Percentiles rank a stretch among this genome's conserved stretches.
phyloP scores from a whole-genome alignment of 1,140 invertebrate species.

The Heterodera schachtii region DNA sequence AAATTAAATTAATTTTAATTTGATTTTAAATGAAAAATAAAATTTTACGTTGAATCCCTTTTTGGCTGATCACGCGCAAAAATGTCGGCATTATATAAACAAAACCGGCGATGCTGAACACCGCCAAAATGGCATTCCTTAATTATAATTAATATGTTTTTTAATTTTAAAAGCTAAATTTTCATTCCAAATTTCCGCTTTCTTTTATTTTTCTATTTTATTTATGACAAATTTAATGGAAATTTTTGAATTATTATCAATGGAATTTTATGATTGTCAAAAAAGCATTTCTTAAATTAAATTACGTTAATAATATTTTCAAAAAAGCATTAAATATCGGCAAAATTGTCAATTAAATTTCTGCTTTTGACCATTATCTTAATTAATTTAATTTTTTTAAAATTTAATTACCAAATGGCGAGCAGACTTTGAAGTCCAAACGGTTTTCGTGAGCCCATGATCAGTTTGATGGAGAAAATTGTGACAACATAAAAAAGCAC shows the following conservation, averaged over 20 bases:
- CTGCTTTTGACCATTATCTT: too few relatives aligned
- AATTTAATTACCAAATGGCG: slow-evolving; percentile 25
- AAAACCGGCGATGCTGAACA: slow-evolving; percentile 51
- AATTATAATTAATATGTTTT: neutral
- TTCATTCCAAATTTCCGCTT: neutral
- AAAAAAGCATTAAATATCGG: too few relatives aligned
- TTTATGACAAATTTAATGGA: neutral
- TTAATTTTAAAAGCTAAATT: neutral
- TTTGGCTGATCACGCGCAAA: slow-evolving; percentile 32
- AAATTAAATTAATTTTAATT: neutral
- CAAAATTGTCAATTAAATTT: too few relatives aligned
- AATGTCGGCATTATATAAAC: slow-evolving; percentile 51
- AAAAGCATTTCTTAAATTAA: too few relatives aligned
- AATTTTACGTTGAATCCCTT: slow-evolving; percentile 48
- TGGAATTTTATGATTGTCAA: too few relatives aligned
- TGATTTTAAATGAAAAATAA: neutral
- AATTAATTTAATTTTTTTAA: neutral
- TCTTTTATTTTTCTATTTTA: neutral
- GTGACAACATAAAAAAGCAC: slow-evolving; percentile 81
- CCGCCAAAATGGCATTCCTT: slow-evolving; percentile 44
- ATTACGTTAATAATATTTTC: too few relatives aligned
- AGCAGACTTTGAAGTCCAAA: slow-evolving; percentile 40
- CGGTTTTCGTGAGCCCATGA: slow-evolving; percentile 44
- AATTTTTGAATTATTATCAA: too few relatives aligned
- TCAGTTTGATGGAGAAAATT: slow-evolving; percentile 50